phyloP scores from a whole-genome alignment of 2,888 invertebrate genomes.

The Rhogogaster chlorosoma region DNA sequence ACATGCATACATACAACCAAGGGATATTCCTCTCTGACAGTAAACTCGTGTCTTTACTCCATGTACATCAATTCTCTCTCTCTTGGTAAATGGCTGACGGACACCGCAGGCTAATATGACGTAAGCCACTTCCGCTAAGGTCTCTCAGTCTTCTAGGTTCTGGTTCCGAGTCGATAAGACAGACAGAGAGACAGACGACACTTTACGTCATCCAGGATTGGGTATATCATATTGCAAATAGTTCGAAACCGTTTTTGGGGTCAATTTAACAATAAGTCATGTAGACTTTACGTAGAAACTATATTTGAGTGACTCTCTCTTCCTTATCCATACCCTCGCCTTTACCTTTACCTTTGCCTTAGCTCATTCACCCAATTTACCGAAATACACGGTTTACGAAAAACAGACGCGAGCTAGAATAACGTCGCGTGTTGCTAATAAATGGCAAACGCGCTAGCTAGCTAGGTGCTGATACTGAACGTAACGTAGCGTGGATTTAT shows the following conservation, averaged over 20 bases:
- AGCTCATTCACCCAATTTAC: neutral
- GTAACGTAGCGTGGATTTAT: constrained; percentile 13
- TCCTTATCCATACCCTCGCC: neutral
- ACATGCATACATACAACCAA: neutral
- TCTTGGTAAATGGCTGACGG: neutral
- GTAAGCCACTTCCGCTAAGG: neutral
- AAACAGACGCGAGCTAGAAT: neutral
- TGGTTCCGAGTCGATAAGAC: constrained; percentile 4
- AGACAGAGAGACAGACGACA: neutral
- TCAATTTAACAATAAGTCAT: neutral
- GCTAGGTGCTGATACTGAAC: constrained; percentile 1
- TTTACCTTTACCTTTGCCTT: neutral
- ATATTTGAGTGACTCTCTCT: neutral
- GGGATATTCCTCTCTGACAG: neutral
- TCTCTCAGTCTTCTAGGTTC: neutral
- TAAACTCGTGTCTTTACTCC: neutral
- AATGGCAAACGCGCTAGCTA: neutral
- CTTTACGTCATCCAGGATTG: neutral
- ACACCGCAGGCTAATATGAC: constrained; percentile 15
- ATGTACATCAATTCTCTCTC: neutral
- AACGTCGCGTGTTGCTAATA: neutral
- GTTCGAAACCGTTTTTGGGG: neutral
- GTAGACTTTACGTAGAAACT: neutral
- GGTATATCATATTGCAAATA: neutral
- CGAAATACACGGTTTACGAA: neutral